Conservation (phyloP, 2,113 vertebrate genomes). For the Lasiurus cinereus region DNA sequence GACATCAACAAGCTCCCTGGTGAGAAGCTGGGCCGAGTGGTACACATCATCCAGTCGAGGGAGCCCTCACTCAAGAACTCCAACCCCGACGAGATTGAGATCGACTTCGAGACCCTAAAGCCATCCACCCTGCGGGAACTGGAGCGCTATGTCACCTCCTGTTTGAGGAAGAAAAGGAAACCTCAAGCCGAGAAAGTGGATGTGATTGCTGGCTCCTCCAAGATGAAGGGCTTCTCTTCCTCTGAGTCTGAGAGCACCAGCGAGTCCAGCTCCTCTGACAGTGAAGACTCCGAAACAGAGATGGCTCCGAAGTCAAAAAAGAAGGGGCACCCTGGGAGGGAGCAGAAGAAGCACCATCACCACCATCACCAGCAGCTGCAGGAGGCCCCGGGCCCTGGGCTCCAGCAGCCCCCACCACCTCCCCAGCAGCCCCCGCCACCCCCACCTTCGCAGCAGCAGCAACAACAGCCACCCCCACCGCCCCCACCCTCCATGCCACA, state of each 20-base stretch:
- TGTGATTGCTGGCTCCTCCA: conserved; percentile 91
- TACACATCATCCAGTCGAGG: conserved; percentile 97
- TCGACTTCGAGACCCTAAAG: conserved; percentile 98
- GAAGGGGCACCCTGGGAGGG: conserved; percentile 92
- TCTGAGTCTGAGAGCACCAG: conserved; percentile 96
- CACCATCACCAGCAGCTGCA: conserved; percentile 86
- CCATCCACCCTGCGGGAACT: conserved; percentile 97
- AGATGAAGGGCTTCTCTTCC: conserved; percentile 94
- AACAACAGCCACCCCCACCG: conserved; percentile 82
- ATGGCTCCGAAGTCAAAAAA: conserved; percentile 94
- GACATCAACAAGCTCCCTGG: conserved; percentile 99
- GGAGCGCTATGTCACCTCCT: conserved; percentile 97
- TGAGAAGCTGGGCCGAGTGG: conserved; percentile 96
- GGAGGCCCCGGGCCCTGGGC: conserved; percentile 79
- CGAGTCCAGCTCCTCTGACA: conserved; percentile 96
- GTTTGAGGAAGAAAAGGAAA: conserved; percentile 96
- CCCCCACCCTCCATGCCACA: conserved; percentile 86
- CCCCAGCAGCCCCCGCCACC: conserved; percentile 76
- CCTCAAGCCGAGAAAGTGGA: conserved; percentile 93
- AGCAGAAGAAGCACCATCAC: conserved; percentile 94
- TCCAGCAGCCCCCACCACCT: conserved; percentile 79
- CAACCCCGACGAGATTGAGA: conserved; percentile 98
- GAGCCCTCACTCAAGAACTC: conserved; percentile 98
- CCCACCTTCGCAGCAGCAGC: conserved; percentile 81
- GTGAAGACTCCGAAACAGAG: conserved; percentile 94